Evolutionary conservation across 2,888 invertebrate species (phyloP).

Genomic region (Dascillus cervinus): DNA sequence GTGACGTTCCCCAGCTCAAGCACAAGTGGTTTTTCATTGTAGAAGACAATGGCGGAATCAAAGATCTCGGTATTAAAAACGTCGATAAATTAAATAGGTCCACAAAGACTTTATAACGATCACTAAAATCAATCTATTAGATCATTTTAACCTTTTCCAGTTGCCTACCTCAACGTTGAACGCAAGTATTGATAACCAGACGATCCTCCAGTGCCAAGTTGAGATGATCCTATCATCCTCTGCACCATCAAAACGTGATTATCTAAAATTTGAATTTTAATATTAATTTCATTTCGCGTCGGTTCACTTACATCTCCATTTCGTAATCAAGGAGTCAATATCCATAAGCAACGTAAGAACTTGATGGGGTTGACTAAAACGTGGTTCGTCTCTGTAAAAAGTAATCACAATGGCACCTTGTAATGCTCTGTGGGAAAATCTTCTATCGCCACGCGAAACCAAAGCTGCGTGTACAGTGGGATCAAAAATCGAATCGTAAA

Average conservation of each 20-base stretch:
- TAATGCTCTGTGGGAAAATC: conserved; percentile 83
- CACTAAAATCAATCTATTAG: conserved; percentile 53
- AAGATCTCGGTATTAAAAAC: conserved; percentile 84
- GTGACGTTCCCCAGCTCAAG: conserved; percentile 8
- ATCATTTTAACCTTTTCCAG: conserved; percentile 1
- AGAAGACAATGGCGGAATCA: conserved; percentile 81
- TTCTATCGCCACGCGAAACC: conserved; percentile 75
- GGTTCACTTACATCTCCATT: conserved; percentile 87
- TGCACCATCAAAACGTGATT: conserved; percentile 98
- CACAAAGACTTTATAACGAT: conserved; percentile 96
- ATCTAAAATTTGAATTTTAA: too few species aligned
- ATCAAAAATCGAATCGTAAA: conserved; percentile 87
- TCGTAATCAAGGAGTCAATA: conserved; percentile 95
- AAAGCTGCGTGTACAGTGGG: conserved; percentile 75
- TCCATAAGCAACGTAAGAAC: conserved; percentile 92
- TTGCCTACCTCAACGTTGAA: conserved; percentile 81
- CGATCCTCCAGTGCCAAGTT: conserved; percentile 94
- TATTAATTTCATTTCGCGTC: not conserved
- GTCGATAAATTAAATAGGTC: conserved; percentile 97
- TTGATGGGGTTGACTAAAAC: conserved; percentile 97
- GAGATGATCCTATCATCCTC: conserved; percentile 96
- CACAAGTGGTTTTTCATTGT: conserved; percentile 73
- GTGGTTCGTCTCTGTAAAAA: conserved; percentile 92
- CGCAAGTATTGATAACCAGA: conserved; percentile 97
- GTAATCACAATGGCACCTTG: conserved; percentile 98